A percentile compares a stretch with the other conserved stretches of the same genome.
phyloP scores from a whole-genome alignment of 2,888 invertebrate genomes.

The Listrodromus nycthemerus region DNA sequence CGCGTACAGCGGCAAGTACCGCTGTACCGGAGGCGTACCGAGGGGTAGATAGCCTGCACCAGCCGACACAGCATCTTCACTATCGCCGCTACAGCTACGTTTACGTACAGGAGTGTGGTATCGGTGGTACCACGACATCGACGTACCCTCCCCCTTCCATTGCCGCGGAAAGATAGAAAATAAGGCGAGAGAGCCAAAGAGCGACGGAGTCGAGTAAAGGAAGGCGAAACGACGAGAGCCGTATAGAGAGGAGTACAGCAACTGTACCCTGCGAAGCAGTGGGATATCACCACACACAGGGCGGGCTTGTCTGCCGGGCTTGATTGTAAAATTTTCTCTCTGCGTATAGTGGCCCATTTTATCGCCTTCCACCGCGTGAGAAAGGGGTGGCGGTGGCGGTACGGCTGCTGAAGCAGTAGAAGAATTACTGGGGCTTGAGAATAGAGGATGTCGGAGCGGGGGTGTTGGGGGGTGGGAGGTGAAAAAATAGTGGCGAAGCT shows the following conservation, averaged over 20 bases:
- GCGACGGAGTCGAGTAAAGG: conserved; percentile 44
- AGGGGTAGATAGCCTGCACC: conserved; percentile 30
- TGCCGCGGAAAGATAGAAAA: conserved; percentile 52
- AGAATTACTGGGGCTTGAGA: conserved; percentile 49
- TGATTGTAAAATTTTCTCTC: conserved; percentile 80
- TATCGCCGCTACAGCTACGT: conserved; percentile 61
- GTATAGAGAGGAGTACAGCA: conserved; percentile 46
- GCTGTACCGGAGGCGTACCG: conserved; percentile 17
- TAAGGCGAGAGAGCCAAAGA: conserved; percentile 48
- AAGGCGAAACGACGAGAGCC: conserved; percentile 62
- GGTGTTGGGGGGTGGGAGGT: too few relatives aligned
- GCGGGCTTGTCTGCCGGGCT: conserved; percentile 62
- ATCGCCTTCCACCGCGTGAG: conserved; percentile 73
- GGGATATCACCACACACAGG: conserved; percentile 36
- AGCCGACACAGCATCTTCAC: conserved; percentile 66
- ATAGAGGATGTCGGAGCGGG: conserved; percentile 10
- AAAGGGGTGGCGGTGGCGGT: conserved; percentile 48
- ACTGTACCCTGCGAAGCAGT: conserved; percentile 67
- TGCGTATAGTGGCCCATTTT: conserved; percentile 79
- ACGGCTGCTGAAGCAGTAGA: conserved; percentile 55
- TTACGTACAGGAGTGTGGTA: conserved; percentile 33
- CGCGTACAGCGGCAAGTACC: conserved; percentile 28
- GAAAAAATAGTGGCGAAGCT: background rate
- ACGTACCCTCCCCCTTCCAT: conserved; percentile 13
- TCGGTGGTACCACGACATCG: conserved; percentile 48